Base-by-base conservation (phyloP, 2,797 vertebrate species). In the Buceros bicornis region DNA sequence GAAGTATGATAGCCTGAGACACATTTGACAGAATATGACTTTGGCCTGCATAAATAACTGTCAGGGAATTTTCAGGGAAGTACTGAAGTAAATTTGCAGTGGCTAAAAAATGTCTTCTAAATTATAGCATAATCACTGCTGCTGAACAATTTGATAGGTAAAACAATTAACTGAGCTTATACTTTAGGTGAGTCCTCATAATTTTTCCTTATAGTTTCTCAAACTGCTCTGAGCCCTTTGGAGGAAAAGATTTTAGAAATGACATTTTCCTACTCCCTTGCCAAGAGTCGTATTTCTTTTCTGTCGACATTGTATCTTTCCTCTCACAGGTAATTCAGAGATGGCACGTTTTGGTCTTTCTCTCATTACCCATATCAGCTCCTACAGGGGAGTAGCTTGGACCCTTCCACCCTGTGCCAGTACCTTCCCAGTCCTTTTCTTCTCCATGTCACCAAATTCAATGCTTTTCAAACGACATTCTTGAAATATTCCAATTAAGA, bases 41-140 rank as follows among this genome's bases (percentile, higher is more conserved):
- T 89, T 76, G 79, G 66, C 78, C 93, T 85, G 87, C 70, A 95
- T 96, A 95, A 94, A 98, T 96, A 97, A 88, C 80, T 93, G 93
- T 93, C 96, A 93, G 67, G 29, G 70, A 94, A 74, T 81, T 96
- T 96, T 79, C 86, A 86, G 61, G 79, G 16, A 95, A 85, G 48
- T 56, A 74, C 40, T 93, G 91, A 95, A 84, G 71, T 78, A 94
- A 90, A 96, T 96, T 93, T 91, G 50, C 88, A 92, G 40, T 72
- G 79, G 82, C 78, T 94, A 87, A 96, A 95, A 90, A 90, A 77
- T 61, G 66, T 91, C 62, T 76, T 95, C 88, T 82, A 95, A 97
- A 93, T 95, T 82, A 82, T 16, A 89, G 74, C 17, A 54, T 92
- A 96, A 94, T 92, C 66, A 87, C 66, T 18, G 4, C 76, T 13